A percentile compares a stretch with the other conserved stretches of the same genome.
Conservation (phyloP, 2,113 vertebrate species). For the Hippopotamus amphibius region DNA sequence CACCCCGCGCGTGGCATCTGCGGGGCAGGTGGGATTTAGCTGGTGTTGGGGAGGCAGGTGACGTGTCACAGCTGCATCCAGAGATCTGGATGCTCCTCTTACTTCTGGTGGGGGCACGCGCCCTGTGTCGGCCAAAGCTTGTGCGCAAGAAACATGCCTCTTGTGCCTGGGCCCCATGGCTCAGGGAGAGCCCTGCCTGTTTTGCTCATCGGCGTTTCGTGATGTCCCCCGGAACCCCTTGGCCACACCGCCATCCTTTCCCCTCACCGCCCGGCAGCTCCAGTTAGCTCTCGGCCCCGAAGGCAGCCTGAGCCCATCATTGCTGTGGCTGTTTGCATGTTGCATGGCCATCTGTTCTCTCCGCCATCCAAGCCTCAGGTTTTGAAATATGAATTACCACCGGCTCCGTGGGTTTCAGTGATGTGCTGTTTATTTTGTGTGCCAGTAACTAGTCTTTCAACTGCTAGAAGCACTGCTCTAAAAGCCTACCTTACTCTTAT, state of each 20-base stretch:
- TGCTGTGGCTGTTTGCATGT: slow-evolving; percentile 75
- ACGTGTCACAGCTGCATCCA: background rate
- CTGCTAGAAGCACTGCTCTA: slow-evolving; percentile 76
- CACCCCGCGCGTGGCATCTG: background rate
- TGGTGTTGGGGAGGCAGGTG: background rate
- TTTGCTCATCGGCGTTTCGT: background rate
- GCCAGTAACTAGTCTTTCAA: slow-evolving; percentile 71
- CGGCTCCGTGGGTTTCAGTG: slow-evolving; percentile 67
- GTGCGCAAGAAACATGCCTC: fast-evolving
- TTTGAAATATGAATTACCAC: slow-evolving; percentile 69
- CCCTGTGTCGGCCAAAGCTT: background rate
- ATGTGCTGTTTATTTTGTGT: slow-evolving; percentile 72
- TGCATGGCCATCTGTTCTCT: slow-evolving; percentile 82
- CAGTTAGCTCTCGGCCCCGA: background rate
- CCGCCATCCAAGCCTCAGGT: slow-evolving; percentile 73
- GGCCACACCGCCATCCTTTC: background rate
- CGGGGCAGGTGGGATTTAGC: background rate
- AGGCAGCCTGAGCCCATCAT: background rate
- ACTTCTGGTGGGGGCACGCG: background rate
- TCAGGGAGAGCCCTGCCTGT: background rate
- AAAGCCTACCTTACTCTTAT: slow-evolving; percentile 81
- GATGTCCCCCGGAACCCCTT: background rate
- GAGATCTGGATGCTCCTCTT: background rate
- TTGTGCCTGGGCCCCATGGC: background rate
- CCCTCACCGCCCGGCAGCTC: background rate